Evolutionary conservation across 1,140 invertebrate genomes (phyloP).

Genomic region (Apis florea): DNA sequence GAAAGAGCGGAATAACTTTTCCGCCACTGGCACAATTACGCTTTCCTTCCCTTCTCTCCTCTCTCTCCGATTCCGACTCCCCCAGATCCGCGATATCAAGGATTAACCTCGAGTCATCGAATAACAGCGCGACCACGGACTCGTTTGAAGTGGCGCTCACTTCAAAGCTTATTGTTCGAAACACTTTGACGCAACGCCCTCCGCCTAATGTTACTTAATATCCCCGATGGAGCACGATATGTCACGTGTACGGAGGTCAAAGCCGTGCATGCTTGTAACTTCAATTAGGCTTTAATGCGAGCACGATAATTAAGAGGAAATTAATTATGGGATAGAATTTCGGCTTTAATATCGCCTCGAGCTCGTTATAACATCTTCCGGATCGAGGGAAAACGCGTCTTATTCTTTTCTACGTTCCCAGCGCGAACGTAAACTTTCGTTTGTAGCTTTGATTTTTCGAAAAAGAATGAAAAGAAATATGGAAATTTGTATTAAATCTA

Average conservation of each 20-base stretch:
- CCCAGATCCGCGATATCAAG: neutral
- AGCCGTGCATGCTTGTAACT: neutral
- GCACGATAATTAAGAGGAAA: constrained; percentile 6
- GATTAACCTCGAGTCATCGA: neutral
- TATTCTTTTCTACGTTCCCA: no score
- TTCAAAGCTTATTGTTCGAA: constrained; percentile 20
- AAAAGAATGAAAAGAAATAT: no score
- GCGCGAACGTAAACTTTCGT: no score
- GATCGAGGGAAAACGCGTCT: no score
- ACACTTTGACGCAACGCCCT: constrained; percentile 27
- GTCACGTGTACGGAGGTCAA: neutral
- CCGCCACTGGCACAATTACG: neutral
- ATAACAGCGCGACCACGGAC: neutral
- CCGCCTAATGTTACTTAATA: constrained; percentile 21
- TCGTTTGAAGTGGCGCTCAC: constrained; percentile 34
- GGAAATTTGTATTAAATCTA: no score
- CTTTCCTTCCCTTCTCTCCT: no score
- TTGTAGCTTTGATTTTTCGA: no score
- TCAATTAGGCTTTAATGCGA: neutral
- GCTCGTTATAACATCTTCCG: no score
- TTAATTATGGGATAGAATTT: neutral
- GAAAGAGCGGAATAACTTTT: constrained; percentile 2
- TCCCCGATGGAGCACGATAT: constrained; percentile 5
- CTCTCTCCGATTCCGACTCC: no score
- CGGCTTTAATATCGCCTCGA: neutral